phyloP scores from a whole-genome alignment of 2,888 invertebrate species.

The Drosophila kanekoi region DNA sequence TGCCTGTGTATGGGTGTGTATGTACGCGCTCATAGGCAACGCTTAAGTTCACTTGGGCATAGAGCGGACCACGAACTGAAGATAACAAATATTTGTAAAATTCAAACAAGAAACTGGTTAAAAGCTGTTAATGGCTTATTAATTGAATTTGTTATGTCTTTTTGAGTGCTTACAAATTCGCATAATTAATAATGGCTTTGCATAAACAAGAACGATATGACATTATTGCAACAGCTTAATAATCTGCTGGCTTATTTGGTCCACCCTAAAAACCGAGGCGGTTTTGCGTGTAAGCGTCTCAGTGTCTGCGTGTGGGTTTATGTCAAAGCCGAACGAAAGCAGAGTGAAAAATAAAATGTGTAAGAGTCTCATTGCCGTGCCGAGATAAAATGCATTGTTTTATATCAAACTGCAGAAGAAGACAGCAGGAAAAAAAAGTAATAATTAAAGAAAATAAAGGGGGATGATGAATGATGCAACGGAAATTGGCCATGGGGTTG shows the following conservation, averaged over 20 bases:
- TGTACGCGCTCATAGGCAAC: conserved; percentile 35
- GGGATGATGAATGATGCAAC: conserved; percentile 46
- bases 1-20: neutral
- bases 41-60: conserved; percentile 33
- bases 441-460: conserved; percentile 41
- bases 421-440: conserved; percentile 14
- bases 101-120: neutral
- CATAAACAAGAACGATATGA: too few relatives aligned
- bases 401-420: conserved; percentile 20
- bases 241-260: conserved; percentile 8
- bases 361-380: conserved; percentile 65
- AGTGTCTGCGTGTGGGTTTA: conserved; percentile 47
- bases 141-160: too few relatives aligned
- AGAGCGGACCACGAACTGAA: conserved; percentile 39
- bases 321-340: conserved; percentile 66
- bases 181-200: too few relatives aligned
- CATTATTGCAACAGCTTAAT: neutral
- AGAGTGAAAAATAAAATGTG: conserved; percentile 72
- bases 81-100: neutral
- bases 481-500: conserved; percentile 57
- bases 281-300: conserved; percentile 36
- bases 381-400: conserved; percentile 78
- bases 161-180: too few relatives aligned
- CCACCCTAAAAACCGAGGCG: conserved; percentile 40
- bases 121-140: too few relatives aligned